Evolutionary conservation across 2,888 invertebrate species (phyloP).

Genomic region (Crioceris asparagi): DNA sequence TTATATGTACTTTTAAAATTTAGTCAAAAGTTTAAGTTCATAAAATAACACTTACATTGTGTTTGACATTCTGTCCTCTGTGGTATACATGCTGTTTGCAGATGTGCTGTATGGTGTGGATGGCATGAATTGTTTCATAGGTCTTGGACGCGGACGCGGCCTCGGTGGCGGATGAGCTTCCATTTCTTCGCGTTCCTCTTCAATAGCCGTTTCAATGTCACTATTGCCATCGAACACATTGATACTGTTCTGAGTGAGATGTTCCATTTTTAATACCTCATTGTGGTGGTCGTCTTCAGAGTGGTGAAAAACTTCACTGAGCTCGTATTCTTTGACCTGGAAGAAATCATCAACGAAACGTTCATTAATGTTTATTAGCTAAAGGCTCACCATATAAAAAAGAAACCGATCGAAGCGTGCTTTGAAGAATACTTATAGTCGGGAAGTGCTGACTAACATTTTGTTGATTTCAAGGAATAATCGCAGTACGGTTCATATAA

Average conservation of each 20-base stretch:
- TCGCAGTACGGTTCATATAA: no score
- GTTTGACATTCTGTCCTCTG: slow-evolving; percentile 28
- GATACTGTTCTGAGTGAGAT: slow-evolving; percentile 45
- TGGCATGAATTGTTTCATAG: slow-evolving; percentile 25
- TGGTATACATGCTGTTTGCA: slow-evolving; percentile 15
- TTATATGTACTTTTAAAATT: no score
- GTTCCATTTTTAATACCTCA: slow-evolving; percentile 57
- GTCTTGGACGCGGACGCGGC: slow-evolving; percentile 22
- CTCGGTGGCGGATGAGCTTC: slow-evolving; percentile 35
- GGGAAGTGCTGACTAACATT: no score
- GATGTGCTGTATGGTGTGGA: slow-evolving; percentile 23
- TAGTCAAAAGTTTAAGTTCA: no score
- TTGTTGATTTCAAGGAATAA: no score
- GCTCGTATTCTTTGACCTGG: slow-evolving; percentile 78
- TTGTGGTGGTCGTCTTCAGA: slow-evolving; percentile 67
- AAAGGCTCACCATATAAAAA: no score
- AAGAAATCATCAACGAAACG: no score
- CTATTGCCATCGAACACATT: slow-evolving; percentile 53
- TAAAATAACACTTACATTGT: slow-evolving; percentile 34
- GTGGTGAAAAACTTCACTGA: slow-evolving; percentile 78
- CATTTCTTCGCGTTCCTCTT: slow-evolving; percentile 63
- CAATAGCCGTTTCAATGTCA: slow-evolving; percentile 68
- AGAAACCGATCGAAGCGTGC: no score
- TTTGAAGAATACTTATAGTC: no score
- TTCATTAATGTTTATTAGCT: no score